Base-by-base conservation (phyloP, 2,797 vertebrate species). In the Gallinago solitaria region DNA sequence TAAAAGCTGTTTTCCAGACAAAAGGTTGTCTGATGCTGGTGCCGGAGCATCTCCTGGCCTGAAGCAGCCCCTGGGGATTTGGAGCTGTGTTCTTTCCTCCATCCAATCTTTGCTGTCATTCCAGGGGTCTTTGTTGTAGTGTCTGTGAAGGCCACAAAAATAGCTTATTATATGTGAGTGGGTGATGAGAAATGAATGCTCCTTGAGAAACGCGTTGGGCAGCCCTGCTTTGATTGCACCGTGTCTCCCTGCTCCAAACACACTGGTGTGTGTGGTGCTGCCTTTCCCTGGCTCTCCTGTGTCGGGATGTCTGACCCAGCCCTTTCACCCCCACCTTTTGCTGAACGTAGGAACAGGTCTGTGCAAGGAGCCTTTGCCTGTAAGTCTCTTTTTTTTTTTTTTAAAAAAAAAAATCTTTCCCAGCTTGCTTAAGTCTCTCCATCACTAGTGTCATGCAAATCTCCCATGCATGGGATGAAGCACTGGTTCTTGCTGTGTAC, bases 231-330 rank as follows among this genome's bases (percentile, higher is more conserved):
- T 56, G 64, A 35, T 48, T 48, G 32, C 4, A 19, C 17, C 2
- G 0, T 2, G 9, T 63, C 16, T 12, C 33, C 70, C 56, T 78
- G 39, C 18, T 59, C 57, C 56, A 23, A 50, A 8, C 16, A 6
- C 1, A 0, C 12, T 6, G 33, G 30, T 0, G 0, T 2, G 12
- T 8, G n/a, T 0, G 1, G 27, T 41, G 50, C 45, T 91, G 70
- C 59, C 32, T 81, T 71, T 24, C 18, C 33, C 48, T 5, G 5
- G 3, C 48, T 70, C 35, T 71, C 35, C 28, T 39, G 6, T 16
- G 21, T 32, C 1, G 4, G 48, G 23, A 16, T 2, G 2, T 19
- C 78, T 57, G 30, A 37, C 51, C 32, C 21, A 20, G 11, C 11
- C 10, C 61, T 90, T 70, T 28, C 37, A 45, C 19, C 30, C 41